phyloP scores from a whole-genome alignment of 2,113 vertebrate genomes.

The Zosterops pallidus region DNA sequence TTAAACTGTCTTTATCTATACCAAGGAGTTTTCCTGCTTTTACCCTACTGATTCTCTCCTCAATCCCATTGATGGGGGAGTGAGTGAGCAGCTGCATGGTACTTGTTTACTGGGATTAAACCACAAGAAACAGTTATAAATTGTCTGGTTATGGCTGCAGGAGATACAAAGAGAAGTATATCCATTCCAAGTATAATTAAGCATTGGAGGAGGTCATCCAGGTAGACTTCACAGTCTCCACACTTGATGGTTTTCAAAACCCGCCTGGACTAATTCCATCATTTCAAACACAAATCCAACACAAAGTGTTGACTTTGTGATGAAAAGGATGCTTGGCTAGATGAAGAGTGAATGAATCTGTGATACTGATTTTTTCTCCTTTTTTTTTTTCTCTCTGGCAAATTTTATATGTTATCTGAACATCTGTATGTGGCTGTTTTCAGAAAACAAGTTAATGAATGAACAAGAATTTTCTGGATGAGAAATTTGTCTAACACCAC shows the following conservation, averaged over 20 bases:
- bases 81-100: neutral
- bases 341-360: neutral
- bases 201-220: neutral
- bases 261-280: neutral
- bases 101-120: neutral
- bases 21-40: neutral
- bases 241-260: neutral
- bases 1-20: neutral
- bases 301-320: neutral
- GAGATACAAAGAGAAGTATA: neutral
- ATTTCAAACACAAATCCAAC: neutral
- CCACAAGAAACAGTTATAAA: neutral
- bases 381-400: neutral
- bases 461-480: neutral
- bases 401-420: neutral
- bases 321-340: neutral
- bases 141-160: neutral
- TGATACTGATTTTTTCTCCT: neutral
- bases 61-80: neutral
- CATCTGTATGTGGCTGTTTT: neutral
- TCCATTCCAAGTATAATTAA: neutral
- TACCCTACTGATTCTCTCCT: neutral
- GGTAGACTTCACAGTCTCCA: neutral
- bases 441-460: neutral
- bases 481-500: neutral